Evolutionary conservation across 2,797 vertebrate species (phyloP), one percentile per base, ranked within the genome.

Genomic region (Salarias fasciatus): DNA sequence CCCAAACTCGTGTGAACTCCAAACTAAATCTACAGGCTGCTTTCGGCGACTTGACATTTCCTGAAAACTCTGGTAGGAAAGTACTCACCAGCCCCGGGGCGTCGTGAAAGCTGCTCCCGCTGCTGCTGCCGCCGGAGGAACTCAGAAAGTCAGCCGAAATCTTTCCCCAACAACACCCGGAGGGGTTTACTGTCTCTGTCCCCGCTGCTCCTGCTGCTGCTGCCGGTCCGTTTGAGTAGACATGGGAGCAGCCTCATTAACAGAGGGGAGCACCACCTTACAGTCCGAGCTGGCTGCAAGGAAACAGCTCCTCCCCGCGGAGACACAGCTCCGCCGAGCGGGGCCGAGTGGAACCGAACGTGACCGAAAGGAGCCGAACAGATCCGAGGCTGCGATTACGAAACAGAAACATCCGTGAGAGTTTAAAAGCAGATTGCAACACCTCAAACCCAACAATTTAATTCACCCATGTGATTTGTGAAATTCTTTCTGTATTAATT

Each of bases 41-140:
- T 18, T 3, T 24, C 18, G 24, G 18, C 18, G 18, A 24, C 18
- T 58, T 53, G 46, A 83, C 83, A 75, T 89, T 92, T 88, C 88
- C 87, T 90, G 87, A 80, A 87, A 24, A 24, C 43, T n/a, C 36
- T 37, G 18, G 18, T 18, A 42, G 40, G 8, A 8, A 28, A 46
- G 38, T 59, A 88, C 90, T 91, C 62, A 91, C 89, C 88, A 68
- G 43, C 59, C 55, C 51, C 76, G 71, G 3, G 18, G 18, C 18
- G 18, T 24, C 18, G 18, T 24, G 18, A 24, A 24, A 24, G 18
- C 18, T 79, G 84, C 70, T n/a, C 65, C 57, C 73, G 66, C 68
- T 55, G 40, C 46, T 10, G 24, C 51, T 41, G 40, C 46, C 10
- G 24, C 51, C 41, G 46, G n/a, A 13, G 41, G n/a, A 43, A 4